Evolutionary conservation across 1,140 invertebrate species (phyloP), one percentile per base, ranked within the genome.

Genomic region (Neotoxoptera formosana): DNA sequence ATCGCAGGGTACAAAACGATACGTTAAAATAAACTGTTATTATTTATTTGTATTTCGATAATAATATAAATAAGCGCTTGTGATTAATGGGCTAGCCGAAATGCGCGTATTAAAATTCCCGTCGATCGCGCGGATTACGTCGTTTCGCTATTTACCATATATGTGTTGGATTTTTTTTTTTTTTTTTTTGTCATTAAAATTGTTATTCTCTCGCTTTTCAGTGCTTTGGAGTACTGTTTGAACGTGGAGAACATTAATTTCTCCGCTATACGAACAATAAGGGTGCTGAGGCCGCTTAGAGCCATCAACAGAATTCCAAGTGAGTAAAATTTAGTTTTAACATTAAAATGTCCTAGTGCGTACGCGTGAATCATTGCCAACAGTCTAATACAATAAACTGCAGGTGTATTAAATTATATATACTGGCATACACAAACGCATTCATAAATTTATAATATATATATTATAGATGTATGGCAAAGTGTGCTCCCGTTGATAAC

Each of bases 291-390:
- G 95, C 99, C 99, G 48, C 96, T 99, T 93, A 96, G 99, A 94
- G 99, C 99, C 90, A 99, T 99, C 95, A 99, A 99, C 96, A 97
- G 99, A 95, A 99, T 99, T 97, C 99, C 99, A 95, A 99, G 99
- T 99, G 96, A 99, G 98, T 97, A 95, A 9, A 92, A 94, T 56
- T 89, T 92, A 34, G 47, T 84, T 92, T 92, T 83, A n/a, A 48
- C 41, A 8, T 91, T 83, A 91, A 30, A 67, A 21, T 47, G 7
- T 36, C 4, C 8, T 14, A 60, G 34, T 90, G 51, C 21, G n/a
- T 76, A 17, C 6, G 14, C 11, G 14, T 14, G 60, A 76, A n/a
- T n/a, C 4, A 76, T 76, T 17, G 1, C 6, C 30, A 20, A 30
- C 7, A 7, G 25, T 30, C 56, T 25, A 60, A 60, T 60, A 60